Evolutionary conservation across 2,113 vertebrate species (phyloP), one percentile per base, ranked within the genome.

Genomic region (Cinclus mexicanus): DNA sequence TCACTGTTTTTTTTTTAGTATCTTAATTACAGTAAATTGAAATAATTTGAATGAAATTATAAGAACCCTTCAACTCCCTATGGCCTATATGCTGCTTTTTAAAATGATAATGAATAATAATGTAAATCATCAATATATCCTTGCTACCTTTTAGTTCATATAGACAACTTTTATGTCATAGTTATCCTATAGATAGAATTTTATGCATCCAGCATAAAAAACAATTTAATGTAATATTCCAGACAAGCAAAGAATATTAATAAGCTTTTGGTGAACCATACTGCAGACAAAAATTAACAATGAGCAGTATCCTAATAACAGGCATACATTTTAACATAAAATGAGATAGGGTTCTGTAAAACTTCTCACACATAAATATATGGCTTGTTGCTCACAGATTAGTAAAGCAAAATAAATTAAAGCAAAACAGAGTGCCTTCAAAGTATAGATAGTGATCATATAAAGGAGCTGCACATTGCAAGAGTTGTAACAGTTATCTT

Each of bases 21-120:
- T 95, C 91, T 97, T 98, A 97, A 98, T 98, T 98, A 96, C 55
- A 96, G 91, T 93, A 96, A 97, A 98, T 97, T 97, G 95, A 93
- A 97, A 97, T 97, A 97, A 97, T 97, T 96, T 97, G 59, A 93
- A 68, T 81, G 77, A 96, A 97, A 97, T 97, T 95, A 64, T 91
- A 88, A 94, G 89, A 97, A 92, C 67, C 18, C 28, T 95, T 90
- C 31, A 96, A 95, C 93, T 97, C 89, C 80, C 94, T 49, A 59
- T 93, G 84, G 95, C 78, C 52, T 97, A 95, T 96, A 89, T 94
- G 19, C 52, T 97, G 72, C 70, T 91, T 97, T 96, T 97, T 92
- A 87, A 78, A 92, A 92, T 94, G 55, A 95, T 97, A 97, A 97
- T 95, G 87, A 94, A 95, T 96, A 79, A 92, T 97, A 97, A 96